Conservation (phyloP, 2,797 vertebrate genomes). For the Chelmon rostratus region DNA sequence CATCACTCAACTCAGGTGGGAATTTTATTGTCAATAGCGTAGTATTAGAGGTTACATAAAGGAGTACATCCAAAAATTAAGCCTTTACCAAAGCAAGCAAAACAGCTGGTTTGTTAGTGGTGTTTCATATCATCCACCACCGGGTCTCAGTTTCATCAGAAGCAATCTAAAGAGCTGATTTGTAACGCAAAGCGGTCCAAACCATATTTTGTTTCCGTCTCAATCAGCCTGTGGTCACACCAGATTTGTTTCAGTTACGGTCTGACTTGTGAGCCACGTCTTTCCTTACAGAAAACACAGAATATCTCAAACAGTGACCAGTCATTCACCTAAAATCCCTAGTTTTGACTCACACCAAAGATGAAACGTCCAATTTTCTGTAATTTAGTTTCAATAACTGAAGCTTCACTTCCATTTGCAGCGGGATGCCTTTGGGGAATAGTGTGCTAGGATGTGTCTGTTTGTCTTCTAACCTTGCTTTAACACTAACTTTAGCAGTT, state of each 20-base stretch:
- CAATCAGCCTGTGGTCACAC: background rate
- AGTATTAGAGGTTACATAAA: background rate
- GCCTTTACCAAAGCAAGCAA: constrained; percentile 19
- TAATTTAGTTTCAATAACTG: constrained; percentile 20
- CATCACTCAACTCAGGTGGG: constrained; percentile 46
- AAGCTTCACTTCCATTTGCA: constrained; percentile 30
- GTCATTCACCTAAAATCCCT: background rate
- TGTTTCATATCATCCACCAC: constrained; percentile 10
- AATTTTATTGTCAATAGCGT: constrained; percentile 9
- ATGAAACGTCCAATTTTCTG: constrained; percentile 35
- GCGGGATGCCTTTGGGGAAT: constrained; percentile 33
- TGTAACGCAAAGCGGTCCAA: background rate
- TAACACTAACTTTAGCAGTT: constrained; percentile 82
- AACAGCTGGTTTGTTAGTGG: background rate
- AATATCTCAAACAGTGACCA: background rate
- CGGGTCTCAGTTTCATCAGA: constrained; percentile 11
- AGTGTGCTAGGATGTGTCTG: constrained; percentile 30
- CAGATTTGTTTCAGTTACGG: background rate
- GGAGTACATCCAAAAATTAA: background rate
- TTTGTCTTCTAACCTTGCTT: constrained; percentile 72
- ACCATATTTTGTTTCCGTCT: background rate
- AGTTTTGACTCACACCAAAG: constrained; percentile 20
- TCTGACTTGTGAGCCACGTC: background rate
- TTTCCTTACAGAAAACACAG: constrained; percentile 14
- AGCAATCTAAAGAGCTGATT: constrained; percentile 2